These are phyloP conservation scores for Sebastes vulpes DNA, from an alignment of 2,797 vertebrate genomes.

Conservation along the genomic window DNA sequence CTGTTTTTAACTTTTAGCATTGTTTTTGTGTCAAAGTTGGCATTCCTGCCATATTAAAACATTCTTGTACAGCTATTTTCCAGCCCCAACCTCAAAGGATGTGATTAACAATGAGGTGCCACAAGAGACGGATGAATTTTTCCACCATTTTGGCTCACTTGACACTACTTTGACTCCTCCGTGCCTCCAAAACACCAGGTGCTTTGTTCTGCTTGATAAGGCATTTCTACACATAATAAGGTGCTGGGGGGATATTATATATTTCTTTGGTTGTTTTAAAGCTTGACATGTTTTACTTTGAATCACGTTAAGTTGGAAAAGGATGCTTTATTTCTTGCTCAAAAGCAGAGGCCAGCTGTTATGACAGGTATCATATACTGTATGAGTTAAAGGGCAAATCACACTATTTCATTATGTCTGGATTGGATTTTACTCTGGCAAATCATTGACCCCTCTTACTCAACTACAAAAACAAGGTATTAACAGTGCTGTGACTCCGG, in stretches of 20 bases:
- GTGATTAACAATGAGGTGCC: constrained; percentile 62
- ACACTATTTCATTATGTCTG: constrained; percentile 30
- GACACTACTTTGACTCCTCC: constrained; percentile 35
- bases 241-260: neutral
- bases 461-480: constrained; percentile 36
- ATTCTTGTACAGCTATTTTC: constrained; percentile 60
- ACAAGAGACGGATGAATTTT: constrained; percentile 41
- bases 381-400: neutral
- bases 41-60: constrained; percentile 75
- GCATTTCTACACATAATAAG: neutral
- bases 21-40: constrained; percentile 64
- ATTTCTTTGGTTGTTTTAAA: neutral
- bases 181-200: constrained; percentile 12
- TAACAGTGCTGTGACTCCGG: neutral
- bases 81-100: constrained; percentile 24
- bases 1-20: constrained; percentile 48
- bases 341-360: neutral
- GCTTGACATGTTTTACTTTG: neutral
- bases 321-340: neutral
- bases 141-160: constrained; percentile 21
- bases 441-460: neutral
- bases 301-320: neutral
- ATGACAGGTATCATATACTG: neutral
- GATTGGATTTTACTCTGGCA: constrained; percentile 17
- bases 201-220: constrained; percentile 1